Evolutionary conservation across 2,113 vertebrate genomes (phyloP).

Genomic region (Aegotheles bennettii): DNA sequence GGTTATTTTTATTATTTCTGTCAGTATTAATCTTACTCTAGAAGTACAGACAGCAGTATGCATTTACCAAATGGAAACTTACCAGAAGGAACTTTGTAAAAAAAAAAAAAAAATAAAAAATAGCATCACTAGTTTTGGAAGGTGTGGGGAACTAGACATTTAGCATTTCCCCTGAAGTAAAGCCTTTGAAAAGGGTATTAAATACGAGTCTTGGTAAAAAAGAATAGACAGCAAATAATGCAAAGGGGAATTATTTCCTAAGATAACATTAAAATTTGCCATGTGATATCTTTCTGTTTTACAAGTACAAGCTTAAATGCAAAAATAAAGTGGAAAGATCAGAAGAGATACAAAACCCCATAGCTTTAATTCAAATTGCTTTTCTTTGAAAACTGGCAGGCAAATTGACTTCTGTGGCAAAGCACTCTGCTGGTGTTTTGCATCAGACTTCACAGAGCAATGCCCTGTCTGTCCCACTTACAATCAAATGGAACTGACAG

Average conservation of each 20-base stretch:
- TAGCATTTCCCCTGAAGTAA: not conserved
- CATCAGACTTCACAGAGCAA: not conserved
- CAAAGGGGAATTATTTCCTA: not conserved
- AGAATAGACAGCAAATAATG: not conserved
- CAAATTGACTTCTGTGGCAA: not conserved
- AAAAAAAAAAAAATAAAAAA: no score
- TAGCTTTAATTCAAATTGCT: not conserved
- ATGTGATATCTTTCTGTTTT: not conserved
- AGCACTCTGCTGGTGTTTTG: slow-evolving; percentile 8
- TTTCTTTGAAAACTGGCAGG: not conserved
- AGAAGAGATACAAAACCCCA: not conserved
- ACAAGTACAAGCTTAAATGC: not conserved
- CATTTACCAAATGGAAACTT: not conserved
- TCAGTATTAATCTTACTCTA: not conserved
- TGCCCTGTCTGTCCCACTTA: not conserved
- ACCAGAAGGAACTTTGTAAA: not conserved
- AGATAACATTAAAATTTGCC: not conserved
- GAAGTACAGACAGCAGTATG: not conserved
- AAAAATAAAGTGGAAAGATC: not conserved
- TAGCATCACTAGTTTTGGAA: not conserved
- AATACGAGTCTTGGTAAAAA: not conserved
- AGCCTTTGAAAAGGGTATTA: not conserved
- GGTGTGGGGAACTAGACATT: not conserved
- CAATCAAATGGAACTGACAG: not conserved
- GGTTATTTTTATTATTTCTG: not conserved